phyloP scores from a whole-genome alignment of 2,888 invertebrate genomes.

The Melieria omissa region DNA sequence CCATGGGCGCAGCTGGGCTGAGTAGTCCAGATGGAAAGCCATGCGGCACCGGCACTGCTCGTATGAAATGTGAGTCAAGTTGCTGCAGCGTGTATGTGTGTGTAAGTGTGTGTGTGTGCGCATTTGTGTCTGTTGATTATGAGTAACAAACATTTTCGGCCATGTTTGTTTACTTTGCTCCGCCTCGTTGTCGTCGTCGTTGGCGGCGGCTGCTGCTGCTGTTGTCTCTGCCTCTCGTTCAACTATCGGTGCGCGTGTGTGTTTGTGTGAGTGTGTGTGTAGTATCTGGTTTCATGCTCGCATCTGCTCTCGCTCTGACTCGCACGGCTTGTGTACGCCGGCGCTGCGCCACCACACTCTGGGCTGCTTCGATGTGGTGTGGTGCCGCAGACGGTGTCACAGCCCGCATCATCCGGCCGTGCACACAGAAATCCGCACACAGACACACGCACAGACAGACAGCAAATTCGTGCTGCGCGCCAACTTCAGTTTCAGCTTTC shows the following conservation, averaged over 20 bases:
- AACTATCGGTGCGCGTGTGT: constrained; percentile 27
- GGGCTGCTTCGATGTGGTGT: not conserved
- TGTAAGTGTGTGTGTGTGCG: constrained; percentile 34
- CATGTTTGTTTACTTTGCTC: constrained; percentile 66
- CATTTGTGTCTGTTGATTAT: constrained; percentile 50
- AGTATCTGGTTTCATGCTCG: constrained; percentile 35
- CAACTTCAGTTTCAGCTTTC: constrained; percentile 17
- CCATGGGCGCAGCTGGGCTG: not conserved
- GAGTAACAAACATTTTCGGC: constrained; percentile 63
- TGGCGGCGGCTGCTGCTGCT: constrained; percentile 7
- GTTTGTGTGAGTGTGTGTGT: constrained; percentile 40
- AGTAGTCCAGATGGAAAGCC: not conserved
- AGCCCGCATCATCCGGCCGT: constrained; percentile 11
- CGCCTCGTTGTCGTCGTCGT: constrained; percentile 57
- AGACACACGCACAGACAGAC: not conserved
- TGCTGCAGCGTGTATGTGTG: constrained; percentile 28
- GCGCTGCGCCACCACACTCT: not conserved
- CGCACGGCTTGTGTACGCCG: constrained; percentile 46
- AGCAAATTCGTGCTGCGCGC: not conserved
- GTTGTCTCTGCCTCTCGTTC: constrained; percentile 26
- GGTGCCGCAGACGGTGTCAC: not conserved
- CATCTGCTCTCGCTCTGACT: constrained; percentile 39
- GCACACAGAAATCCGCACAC: constrained; percentile 14
- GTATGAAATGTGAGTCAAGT: constrained; percentile 16
- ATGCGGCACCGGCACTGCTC: constrained; percentile 3